Evolutionary conservation across 53 echinoderm and acorn worm genomes (phyloP), one percentile per base, ranked within the genome.

Genomic region (Actinopyga echinites): DNA sequence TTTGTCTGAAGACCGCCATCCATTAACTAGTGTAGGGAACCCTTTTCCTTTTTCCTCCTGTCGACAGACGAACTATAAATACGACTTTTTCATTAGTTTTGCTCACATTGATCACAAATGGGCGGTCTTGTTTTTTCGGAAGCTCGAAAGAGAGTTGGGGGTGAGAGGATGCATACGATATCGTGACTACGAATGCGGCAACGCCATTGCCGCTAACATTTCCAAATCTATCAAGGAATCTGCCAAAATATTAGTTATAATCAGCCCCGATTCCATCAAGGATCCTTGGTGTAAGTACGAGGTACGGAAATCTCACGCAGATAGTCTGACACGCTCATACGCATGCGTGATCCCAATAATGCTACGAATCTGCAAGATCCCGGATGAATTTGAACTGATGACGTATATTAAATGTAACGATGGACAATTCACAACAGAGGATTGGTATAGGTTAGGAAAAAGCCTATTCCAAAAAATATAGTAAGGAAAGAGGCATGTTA

Each of bases 231-330:
- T 96, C 26, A 65, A 87, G 31, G 85, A 92, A 8, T 91, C 93
- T 20, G 83, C 90, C 60, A 89, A 85, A 11, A 92, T 85, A 1
- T 60, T 96, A 9, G 79, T 93, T 33, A 86, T 96, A 65, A 69
- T 96, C 65, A 79, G 79, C 8, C 96, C 96, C 7, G 93, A 93
- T 37, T 89, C 93, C 6, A 66, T 92, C 34, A 28, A 80, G 20
- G 93, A 93, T 38, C 93, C 89, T 40, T 93, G 93, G 96, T 96
- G 96, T 69, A 85, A 88, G n/a, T 96, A 86, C 74, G 96, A 96
- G 61, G 83, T 96, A 22, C 87, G 92, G 82, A 83, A 87, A 7
- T 82, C 93, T 4, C 92, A 89, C 69, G 83, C 87, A 67, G 86
- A 82, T 20, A 87, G 69, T 60, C 73, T 93, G 36, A 69, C 69